A percentile compares a stretch with the other conserved stretches of the same genome.
These are phyloP conservation scores for Embidobia sp. DNA, from an alignment of 2,888 invertebrate species.

Conservation along the genomic window DNA sequence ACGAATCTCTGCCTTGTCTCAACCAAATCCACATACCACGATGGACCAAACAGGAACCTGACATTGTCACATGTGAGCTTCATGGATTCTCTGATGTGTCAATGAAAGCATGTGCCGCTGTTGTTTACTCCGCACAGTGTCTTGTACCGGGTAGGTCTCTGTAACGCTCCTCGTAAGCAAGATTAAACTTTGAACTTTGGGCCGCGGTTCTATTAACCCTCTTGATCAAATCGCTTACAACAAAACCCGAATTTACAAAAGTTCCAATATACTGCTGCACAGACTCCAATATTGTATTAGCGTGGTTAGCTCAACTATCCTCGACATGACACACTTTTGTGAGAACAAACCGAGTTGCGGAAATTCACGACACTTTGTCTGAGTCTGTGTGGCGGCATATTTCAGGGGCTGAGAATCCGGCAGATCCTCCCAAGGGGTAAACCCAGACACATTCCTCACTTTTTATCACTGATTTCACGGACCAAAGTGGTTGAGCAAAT, in stretches of 20 bases:
- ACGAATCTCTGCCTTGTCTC: background rate
- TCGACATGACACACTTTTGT: conserved; percentile 34
- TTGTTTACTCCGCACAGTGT: background rate
- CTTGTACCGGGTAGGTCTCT: background rate
- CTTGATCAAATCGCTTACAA: background rate
- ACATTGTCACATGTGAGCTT: background rate
- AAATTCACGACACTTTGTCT: conserved; percentile 21
- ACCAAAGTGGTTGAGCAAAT: no score
- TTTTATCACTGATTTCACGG: no score
- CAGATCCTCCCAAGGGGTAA: conserved; percentile 45
- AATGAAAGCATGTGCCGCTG: background rate
- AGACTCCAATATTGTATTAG: conserved; percentile 64
- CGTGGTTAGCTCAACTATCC: conserved; percentile 6
- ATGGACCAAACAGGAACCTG: background rate
- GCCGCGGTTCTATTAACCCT: background rate
- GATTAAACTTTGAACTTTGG: background rate
- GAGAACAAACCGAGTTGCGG: conserved; percentile 52
- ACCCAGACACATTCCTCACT: no score
- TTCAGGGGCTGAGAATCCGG: conserved; percentile 47
- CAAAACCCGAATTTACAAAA: background rate
- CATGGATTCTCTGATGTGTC: conserved; percentile 1
- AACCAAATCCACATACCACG: background rate
- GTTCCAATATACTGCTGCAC: no score
- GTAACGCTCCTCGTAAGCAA: background rate
- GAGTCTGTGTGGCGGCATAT: conserved; percentile 42